Evolutionary conservation across 2,113 vertebrate species (phyloP).

Genomic region (Podarcis muralis): DNA sequence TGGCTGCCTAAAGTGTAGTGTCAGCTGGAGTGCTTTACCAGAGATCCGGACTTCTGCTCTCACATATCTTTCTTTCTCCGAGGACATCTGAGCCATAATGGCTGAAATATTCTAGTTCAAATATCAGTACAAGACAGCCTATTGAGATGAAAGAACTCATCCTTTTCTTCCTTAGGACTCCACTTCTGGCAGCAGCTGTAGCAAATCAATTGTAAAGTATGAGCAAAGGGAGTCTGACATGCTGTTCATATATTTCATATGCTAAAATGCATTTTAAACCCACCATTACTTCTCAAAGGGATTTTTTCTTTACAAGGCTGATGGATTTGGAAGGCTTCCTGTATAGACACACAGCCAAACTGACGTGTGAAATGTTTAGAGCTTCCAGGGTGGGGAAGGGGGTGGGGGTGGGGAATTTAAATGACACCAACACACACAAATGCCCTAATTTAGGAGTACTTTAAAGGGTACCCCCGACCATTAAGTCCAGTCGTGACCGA

Average conservation of each 20-base stretch:
- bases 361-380: not conserved
- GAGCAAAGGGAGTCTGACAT: conserved; percentile 26
- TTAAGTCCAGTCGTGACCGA: too few species aligned
- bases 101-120: conserved; percentile 48
- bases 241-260: not conserved
- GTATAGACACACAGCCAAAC: not conserved
- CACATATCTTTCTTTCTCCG: conserved; percentile 13
- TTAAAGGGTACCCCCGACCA: not conserved
- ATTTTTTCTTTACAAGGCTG: conserved; percentile 20
- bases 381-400: not conserved
- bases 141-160: conserved; percentile 18
- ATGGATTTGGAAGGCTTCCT: conserved; percentile 31
- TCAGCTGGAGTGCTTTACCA: not conserved
- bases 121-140: conserved; percentile 37
- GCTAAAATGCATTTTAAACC: conserved; percentile 37
- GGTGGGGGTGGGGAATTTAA: not conserved
- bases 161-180: conserved; percentile 15
- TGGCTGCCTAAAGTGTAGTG: conserved; percentile 14
- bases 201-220: conserved; percentile 32
- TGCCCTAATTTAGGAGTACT: not conserved
- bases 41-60: not conserved
- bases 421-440: not conserved
- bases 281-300: conserved; percentile 7
- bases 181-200: conserved; percentile 23
- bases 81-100: conserved; percentile 35